Base-by-base conservation (phyloP, 2,113 vertebrate genomes). In the Ameiurus melas region DNA sequence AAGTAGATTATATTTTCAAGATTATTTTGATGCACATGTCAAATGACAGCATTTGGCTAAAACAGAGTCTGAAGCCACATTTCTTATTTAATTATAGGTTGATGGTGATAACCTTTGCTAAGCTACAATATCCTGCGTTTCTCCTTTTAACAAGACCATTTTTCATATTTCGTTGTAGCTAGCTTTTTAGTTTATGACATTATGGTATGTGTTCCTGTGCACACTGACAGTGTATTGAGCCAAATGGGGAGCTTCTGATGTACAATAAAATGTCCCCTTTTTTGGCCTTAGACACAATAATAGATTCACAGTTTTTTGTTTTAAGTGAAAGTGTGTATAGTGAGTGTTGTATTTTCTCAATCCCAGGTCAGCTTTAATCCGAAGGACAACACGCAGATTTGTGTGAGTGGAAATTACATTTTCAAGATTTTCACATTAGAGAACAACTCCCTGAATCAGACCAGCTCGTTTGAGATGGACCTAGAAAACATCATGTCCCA, bases 351-450 rank as follows among this genome's bases (percentile, higher is more conserved):
- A 0, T 79, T 79, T 79, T n/a, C 47, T 79, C 27, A 51, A 79
- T 53, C 90, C 85, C 91, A 99, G 98, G 95, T 99, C 89, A 99
- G 97, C 93, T 98, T 99, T 92, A 98, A 93, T 90, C 98, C 98
- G 68, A 93, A 96, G 83, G 97, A 97, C 94, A 97, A 96, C 88
- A 92, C 94, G 47, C 97, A 97, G 92, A 75, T 99, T 71, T 99
- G 98, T 93, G 92, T 97, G 85, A 97, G 95, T 20, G 98, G 98
- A 87, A 93, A 90, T 5, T 94, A 97, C 2, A 94, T 97, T 71
- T 97, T 99, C 84, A 98, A 97, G 92, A 91, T 97, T 16, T 96
- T 97, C 84, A 96, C 95, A 84, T 97, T 97, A 86, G 75, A 94
- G 0, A 51, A 97, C 87, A 97, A 97, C 86, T 84, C 90, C 82